A percentile compares a stretch with the other conserved stretches of the same genome.
phyloP scores from a whole-genome alignment of 2,113 vertebrate genomes.

The Bubo blakistoni region DNA sequence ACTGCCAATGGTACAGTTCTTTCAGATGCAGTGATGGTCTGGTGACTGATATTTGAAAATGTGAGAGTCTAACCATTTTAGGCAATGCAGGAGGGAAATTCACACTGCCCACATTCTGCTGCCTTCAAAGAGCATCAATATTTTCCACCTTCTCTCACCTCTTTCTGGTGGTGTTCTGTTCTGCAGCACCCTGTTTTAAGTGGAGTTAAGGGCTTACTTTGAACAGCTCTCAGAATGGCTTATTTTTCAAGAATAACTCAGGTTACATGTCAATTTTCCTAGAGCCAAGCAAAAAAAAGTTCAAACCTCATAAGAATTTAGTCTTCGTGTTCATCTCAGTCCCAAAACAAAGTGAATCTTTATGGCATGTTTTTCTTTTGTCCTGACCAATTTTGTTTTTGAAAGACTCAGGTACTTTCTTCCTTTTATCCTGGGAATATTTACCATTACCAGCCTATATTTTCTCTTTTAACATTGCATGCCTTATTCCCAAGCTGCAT shows the following conservation, averaged over 20 bases:
- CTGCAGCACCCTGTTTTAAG: not conserved
- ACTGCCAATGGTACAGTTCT: not conserved
- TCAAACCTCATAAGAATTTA: not conserved
- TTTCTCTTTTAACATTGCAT: not conserved
- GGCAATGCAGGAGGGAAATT: not conserved
- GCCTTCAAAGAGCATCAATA: not conserved
- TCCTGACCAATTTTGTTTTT: not conserved
- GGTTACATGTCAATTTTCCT: not conserved
- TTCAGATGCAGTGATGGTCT: not conserved
- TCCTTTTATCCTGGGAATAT: not conserved
- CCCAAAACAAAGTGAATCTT: not conserved
- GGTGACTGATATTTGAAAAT: not conserved
- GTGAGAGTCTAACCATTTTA: not conserved
- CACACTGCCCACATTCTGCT: not conserved
- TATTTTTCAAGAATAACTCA: not conserved
- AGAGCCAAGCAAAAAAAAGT: not conserved
- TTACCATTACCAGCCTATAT: not conserved
- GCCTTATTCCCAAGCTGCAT: not conserved
- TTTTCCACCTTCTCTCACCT: not conserved
- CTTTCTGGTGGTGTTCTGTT: not conserved
- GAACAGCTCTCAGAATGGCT: not conserved
- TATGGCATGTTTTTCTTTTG: not conserved
- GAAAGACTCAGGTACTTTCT: not conserved
- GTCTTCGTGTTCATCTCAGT: not conserved
- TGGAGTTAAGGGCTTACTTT: not conserved